Evolutionary conservation across 1,140 invertebrate genomes (phyloP), one percentile per base, ranked within the genome.

Genomic region (Formica exsecta): DNA sequence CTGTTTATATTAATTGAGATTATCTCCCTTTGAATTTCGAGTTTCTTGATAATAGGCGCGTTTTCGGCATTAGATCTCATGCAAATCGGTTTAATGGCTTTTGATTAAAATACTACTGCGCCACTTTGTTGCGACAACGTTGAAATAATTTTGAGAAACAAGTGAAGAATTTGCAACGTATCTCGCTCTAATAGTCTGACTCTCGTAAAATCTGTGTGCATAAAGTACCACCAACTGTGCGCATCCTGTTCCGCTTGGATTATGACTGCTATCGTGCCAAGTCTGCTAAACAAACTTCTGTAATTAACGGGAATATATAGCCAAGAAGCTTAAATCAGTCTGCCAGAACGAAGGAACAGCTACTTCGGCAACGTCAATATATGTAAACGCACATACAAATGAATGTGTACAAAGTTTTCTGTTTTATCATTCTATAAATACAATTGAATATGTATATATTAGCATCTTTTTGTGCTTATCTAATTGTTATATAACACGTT

Each of bases 201-300:
- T 83, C 38, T 38, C 57, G 38, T 81, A 73, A 83, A 83, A 83
- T 83, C 68, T 83, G 79, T 13, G 68, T 29, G 54, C 68, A 83
- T 74, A 83, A 83, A 83, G 79, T 71, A 62, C 19, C 68, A 41
- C 29, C 68, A 73, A 83, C 79, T 74, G 54, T 48, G 79, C 68
- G 54, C 79, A 83, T 83, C 79, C 54, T 48, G 68, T 83, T 83
- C 79, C 79, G 68, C 68, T 83, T 74, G 79, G 68, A 83, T 83
- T 83, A 83, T 83, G 54, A 83, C 79, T 83, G 79, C 54, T 83
- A 83, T 83, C 79, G 54, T 44, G 79, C 68, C 79, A 83, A 83
- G 68, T 83, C 29, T 13, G 79, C 79, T 83, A 83, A 83, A 83
- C 79, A 83, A 83, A 83, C 79, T 83, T 83, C 79, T 83, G 79